These are phyloP conservation scores for Limnephilus rhombicus DNA, from an alignment of 2,888 invertebrate species.

Conservation along the genomic window DNA sequence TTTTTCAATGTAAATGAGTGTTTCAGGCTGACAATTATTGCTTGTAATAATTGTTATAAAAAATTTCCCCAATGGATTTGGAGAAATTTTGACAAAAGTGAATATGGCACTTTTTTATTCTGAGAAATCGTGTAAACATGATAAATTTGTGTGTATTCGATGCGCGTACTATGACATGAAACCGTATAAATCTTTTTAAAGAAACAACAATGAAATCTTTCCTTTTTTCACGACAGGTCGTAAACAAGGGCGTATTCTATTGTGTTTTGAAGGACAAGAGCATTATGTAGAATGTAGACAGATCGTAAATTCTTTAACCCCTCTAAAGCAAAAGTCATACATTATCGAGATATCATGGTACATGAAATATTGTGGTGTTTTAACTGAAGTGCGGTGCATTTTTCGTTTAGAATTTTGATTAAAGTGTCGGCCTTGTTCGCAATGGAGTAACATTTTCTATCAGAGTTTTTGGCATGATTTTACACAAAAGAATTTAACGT, in stretches of 20 bases:
- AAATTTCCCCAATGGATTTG: background rate
- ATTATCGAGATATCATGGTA: background rate
- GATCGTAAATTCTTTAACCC: background rate
- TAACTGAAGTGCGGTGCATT: background rate
- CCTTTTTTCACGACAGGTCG: background rate
- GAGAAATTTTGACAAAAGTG: background rate
- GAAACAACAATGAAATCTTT: background rate
- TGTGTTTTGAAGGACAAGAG: background rate
- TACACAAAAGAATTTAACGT: background rate
- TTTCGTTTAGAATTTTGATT: background rate
- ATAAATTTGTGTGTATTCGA: background rate
- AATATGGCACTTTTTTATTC: background rate
- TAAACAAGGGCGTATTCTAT: background rate
- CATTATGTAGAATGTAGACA: background rate
- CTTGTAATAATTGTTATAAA: no score
- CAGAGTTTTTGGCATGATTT: background rate
- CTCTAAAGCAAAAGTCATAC: background rate
- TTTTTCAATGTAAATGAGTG: no score
- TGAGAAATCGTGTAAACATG: background rate
- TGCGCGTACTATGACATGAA: background rate
- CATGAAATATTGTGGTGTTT: background rate
- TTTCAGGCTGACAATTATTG: no score
- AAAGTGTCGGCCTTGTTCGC: background rate
- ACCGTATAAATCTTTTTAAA: background rate
- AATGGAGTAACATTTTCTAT: background rate